Evolutionary conservation across 2,113 vertebrate species (phyloP).

Genomic region (Dendrocopos noguchii): DNA sequence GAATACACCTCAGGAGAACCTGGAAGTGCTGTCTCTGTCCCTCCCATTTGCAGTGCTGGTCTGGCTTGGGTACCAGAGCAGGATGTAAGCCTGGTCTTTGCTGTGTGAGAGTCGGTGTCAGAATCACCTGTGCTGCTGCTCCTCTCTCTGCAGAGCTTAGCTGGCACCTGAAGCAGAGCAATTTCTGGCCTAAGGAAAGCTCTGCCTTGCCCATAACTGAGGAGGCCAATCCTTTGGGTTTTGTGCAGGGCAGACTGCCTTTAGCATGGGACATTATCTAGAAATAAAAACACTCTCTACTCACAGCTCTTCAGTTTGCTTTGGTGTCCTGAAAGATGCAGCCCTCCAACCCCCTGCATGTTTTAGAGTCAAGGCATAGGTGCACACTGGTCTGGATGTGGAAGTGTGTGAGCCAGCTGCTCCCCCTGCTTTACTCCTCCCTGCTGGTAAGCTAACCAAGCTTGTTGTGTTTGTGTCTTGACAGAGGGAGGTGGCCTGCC

Average conservation of each 20-base stretch:
- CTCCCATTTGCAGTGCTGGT: not conserved
- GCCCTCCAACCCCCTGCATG: not conserved
- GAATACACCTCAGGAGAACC: not conserved
- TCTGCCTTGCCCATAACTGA: not conserved
- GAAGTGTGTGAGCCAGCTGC: not conserved
- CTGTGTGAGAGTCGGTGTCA: rapidly evolving
- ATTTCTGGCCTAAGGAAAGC: not conserved
- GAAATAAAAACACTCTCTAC: not conserved
- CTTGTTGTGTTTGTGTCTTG: constrained; percentile 41
- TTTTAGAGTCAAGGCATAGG: not conserved
- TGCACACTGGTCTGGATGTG: not conserved
- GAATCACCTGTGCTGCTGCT: not conserved
- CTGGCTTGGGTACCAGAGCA: not conserved
- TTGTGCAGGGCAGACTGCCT: not conserved
- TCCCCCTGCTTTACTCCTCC: not conserved
- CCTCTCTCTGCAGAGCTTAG: not conserved
- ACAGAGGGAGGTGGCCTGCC: constrained; percentile 76
- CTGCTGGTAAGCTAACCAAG: not conserved
- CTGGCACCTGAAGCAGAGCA: not conserved
- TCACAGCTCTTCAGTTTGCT: not conserved
- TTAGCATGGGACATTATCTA: not conserved
- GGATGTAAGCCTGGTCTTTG: not conserved
- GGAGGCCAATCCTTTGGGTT: not conserved
- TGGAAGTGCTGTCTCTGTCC: not conserved
- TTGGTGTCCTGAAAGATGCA: not conserved